phyloP scores from a whole-genome alignment of 2,888 invertebrate species.

The Homarus gammarus region DNA sequence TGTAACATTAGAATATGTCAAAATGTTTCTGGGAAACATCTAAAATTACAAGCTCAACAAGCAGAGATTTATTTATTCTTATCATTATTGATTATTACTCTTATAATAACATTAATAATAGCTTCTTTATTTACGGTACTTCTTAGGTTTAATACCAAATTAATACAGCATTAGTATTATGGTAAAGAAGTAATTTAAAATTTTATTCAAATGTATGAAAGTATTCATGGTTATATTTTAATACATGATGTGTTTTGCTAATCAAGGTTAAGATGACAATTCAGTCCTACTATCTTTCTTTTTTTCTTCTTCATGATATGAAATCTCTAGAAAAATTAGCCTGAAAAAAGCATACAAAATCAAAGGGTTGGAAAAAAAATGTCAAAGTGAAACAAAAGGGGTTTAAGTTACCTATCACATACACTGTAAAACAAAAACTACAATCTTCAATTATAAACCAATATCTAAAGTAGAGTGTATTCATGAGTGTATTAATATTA shows the following conservation, averaged over 20 bases:
- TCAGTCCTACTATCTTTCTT: not conserved
- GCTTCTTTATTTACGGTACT: not conserved
- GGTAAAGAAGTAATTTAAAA: no score
- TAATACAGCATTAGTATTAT: no score
- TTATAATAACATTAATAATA: not conserved
- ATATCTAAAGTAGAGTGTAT: not conserved
- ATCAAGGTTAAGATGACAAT: not conserved
- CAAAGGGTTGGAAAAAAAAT: not conserved
- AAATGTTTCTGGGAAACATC: not conserved
- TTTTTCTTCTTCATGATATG: not conserved
- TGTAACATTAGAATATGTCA: constrained; percentile 10
- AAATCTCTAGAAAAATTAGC: not conserved
- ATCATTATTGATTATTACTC: not conserved
- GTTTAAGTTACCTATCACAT: not conserved
- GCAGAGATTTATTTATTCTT: not conserved
- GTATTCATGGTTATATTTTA: not conserved
- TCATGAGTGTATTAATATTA: not conserved
- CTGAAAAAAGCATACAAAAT: constrained; percentile 12
- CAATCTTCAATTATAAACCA: not conserved
- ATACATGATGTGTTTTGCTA: not conserved
- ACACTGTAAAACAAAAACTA: not conserved
- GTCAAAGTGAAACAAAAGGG: no score
- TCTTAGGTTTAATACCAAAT: no score
- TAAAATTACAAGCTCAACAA: not conserved
- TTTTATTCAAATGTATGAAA: no score